These are phyloP conservation scores for Hypomesus transpacificus DNA, from an alignment of 2,113 vertebrate species.

Conservation along the genomic window DNA sequence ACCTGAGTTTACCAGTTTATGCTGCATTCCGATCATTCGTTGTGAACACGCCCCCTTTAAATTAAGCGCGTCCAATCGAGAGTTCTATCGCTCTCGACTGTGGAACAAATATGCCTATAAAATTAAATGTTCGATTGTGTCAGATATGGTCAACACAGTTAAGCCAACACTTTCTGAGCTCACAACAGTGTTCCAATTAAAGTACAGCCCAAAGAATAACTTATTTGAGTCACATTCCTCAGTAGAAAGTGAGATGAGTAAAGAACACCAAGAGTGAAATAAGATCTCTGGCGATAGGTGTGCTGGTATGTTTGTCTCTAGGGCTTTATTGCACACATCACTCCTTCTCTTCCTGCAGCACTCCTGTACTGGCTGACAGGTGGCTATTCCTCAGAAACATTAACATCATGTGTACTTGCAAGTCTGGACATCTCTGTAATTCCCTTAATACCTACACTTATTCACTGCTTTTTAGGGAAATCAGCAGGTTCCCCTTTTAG, in stretches of 20 bases:
- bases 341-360: neutral
- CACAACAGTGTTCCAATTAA: neutral
- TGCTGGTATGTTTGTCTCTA: neutral
- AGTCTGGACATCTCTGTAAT: slow-evolving; percentile 45
- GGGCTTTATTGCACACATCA: neutral
- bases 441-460: slow-evolving; percentile 22
- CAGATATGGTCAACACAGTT: neutral
- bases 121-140: neutral
- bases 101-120: neutral
- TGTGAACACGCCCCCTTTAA: slow-evolving; percentile 39
- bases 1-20: slow-evolving; percentile 16
- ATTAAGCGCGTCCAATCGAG: slow-evolving; percentile 33
- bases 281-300: neutral
- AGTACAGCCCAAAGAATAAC: neutral
- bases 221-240: neutral
- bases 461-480: slow-evolving; percentile 14
- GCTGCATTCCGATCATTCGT: slow-evolving; percentile 43
- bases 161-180: too few species aligned
- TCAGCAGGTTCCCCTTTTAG: slow-evolving; percentile 12
- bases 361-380: neutral
- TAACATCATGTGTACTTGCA: slow-evolving; percentile 27
- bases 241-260: neutral
- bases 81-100: neutral
- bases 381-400: slow-evolving; percentile 13
- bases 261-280: neutral